A percentile compares a stretch with the other conserved stretches of the same genome.
phyloP scores from a whole-genome alignment of 2,113 vertebrate species.

The Perccottus glenii region DNA sequence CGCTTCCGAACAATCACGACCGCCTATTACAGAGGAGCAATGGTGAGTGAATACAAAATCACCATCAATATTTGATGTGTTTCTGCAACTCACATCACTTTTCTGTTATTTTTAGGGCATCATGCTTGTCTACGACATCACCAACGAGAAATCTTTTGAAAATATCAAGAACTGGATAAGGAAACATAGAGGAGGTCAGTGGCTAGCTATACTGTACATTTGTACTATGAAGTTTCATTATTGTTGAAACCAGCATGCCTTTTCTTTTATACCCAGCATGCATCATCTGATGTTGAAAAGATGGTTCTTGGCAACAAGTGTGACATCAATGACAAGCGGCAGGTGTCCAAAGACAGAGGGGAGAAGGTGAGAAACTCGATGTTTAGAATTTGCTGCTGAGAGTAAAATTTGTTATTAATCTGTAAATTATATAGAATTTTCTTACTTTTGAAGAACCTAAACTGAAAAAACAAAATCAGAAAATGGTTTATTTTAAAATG shows the following conservation, averaged over 20 bases:
- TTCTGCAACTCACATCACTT: background rate
- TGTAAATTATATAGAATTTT: no score
- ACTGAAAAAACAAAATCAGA: background rate
- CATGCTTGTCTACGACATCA: conserved; percentile 98
- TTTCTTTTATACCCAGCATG: conserved; percentile 81
- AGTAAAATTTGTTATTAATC: background rate
- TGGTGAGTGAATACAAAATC: conserved; percentile 78
- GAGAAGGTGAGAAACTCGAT: conserved; percentile 85
- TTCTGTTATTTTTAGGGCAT: conserved; percentile 81
- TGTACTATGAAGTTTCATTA: background rate
- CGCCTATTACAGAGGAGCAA: conserved; percentile 94
- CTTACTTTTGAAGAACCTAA: background rate
- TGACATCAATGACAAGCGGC: conserved; percentile 95
- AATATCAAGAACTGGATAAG: conserved; percentile 98
- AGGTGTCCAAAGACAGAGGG: conserved; percentile 93
- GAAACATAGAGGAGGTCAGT: conserved; percentile 94
- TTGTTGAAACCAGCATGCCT: background rate
- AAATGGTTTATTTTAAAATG: background rate
- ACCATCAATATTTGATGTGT: background rate
- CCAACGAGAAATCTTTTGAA: conserved; percentile 96
- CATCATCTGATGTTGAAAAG: conserved; percentile 95
- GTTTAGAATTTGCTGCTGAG: background rate
- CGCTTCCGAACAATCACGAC: conserved; percentile 96
- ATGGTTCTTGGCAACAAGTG: conserved; percentile 99
- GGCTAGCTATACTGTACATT: background rate